phyloP scores from a whole-genome alignment of 2,797 vertebrate species.

The Urocyon cinereoargenteus region DNA sequence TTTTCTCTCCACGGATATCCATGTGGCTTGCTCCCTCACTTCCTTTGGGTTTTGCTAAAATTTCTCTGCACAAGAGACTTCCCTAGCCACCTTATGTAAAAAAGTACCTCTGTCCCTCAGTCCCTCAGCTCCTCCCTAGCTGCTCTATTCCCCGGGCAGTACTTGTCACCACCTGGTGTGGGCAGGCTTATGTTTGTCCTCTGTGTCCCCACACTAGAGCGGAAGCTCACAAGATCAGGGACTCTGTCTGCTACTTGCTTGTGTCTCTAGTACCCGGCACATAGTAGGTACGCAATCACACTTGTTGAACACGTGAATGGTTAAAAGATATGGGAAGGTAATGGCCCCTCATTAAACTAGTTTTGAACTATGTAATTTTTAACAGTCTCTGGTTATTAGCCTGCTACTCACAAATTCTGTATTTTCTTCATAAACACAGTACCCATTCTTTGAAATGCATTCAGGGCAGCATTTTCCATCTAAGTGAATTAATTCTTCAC shows the following conservation, averaged over 20 bases:
- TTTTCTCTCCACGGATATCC: background rate
- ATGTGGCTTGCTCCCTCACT: background rate
- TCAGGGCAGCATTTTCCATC: slow-evolving; percentile 95
- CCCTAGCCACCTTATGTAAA: background rate
- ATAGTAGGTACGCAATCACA: background rate
- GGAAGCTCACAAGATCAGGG: background rate
- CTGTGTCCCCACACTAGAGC: background rate
- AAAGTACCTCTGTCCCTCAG: background rate
- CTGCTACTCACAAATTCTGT: slow-evolving; percentile 88
- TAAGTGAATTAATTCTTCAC: slow-evolving; percentile 92
- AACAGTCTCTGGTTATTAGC: slow-evolving; percentile 7
- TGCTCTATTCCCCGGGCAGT: background rate
- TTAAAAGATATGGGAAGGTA: background rate
- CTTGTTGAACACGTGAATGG: slow-evolving; percentile 12
- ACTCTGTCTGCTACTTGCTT: background rate
- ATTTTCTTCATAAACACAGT: slow-evolving; percentile 89
- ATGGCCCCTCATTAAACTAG: background rate
- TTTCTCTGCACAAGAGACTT: background rate
- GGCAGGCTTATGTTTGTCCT: background rate
- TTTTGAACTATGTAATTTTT: background rate
- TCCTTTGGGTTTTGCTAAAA: background rate
- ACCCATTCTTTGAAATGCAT: slow-evolving; percentile 88
- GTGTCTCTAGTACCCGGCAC: background rate
- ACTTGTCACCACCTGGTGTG: background rate
- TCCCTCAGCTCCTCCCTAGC: background rate